A percentile compares a stretch with the other conserved stretches of the same genome.
Evolutionary conservation across 2,113 vertebrate species (phyloP).

Genomic region (Labeo rohita): DNA sequence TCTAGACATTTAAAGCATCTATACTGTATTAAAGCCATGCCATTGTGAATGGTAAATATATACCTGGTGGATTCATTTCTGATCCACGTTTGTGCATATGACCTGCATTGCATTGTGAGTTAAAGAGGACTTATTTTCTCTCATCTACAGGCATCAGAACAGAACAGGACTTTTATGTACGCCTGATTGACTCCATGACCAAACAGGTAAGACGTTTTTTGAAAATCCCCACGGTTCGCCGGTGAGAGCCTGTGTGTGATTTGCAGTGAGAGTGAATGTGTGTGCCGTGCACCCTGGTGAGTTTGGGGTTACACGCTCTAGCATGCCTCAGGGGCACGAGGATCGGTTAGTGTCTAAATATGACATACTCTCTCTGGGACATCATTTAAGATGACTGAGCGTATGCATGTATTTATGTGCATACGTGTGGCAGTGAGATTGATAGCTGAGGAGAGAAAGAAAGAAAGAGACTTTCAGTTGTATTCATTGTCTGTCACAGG

Average conservation of each 20-base stretch:
- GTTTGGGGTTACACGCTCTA: slow-evolving; percentile 27
- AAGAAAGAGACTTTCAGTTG: slow-evolving; percentile 14
- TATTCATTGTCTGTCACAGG: slow-evolving; percentile 25
- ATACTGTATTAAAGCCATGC: background rate
- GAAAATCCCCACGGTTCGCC: slow-evolving; percentile 11
- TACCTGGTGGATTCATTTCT: background rate
- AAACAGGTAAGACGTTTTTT: slow-evolving; percentile 86
- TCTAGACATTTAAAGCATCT: slow-evolving; percentile 1
- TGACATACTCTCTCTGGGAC: slow-evolving; percentile 48
- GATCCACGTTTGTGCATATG: background rate
- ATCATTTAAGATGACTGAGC: slow-evolving; percentile 49
- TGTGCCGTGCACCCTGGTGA: slow-evolving; percentile 34
- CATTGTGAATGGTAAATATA: background rate
- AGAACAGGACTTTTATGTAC: slow-evolving; percentile 95
- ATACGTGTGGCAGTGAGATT: slow-evolving; percentile 33
- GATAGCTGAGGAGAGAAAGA: slow-evolving; percentile 26
- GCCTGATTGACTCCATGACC: slow-evolving; percentile 97
- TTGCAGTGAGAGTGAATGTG: slow-evolving; percentile 22
- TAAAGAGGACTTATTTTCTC: background rate
- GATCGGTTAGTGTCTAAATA: slow-evolving; percentile 52
- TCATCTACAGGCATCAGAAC: slow-evolving; percentile 85
- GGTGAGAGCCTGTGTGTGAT: slow-evolving; percentile 39
- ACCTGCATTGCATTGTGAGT: background rate
- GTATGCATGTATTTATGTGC: slow-evolving; percentile 25
- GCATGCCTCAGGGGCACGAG: slow-evolving; percentile 47